phyloP scores from a whole-genome alignment of 2,113 vertebrate genomes.

The Motacilla alba region DNA sequence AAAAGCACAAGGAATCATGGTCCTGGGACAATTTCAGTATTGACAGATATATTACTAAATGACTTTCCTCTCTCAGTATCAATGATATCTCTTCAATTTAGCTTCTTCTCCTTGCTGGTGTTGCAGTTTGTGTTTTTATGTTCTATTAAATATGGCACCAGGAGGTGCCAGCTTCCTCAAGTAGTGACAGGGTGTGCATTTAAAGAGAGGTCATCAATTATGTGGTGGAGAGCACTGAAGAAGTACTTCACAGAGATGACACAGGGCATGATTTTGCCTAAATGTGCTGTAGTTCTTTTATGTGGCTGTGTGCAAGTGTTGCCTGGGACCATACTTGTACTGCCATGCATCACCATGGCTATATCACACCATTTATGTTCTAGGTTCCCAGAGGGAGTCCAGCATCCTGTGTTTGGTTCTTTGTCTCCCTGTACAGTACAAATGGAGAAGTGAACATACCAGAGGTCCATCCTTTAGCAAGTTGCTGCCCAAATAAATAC shows the following conservation, averaged over 20 bases:
- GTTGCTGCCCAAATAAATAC: background rate
- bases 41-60: background rate
- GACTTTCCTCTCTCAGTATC: background rate
- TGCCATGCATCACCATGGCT: fast-evolving
- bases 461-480: background rate
- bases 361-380: background rate
- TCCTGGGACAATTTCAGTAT: background rate
- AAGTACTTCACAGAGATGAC: background rate
- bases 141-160: background rate
- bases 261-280: background rate
- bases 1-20: background rate
- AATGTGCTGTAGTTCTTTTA: background rate
- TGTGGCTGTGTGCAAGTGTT: background rate
- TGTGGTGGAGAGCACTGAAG: background rate
- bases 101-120: background rate
- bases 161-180: background rate
- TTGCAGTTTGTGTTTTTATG: background rate
- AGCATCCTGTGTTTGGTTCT: background rate
- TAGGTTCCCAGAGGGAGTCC: background rate
- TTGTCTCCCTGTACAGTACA: background rate
- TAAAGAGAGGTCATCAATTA: background rate
- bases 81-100: background rate
- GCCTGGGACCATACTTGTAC: too few species aligned
- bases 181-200: fast-evolving
- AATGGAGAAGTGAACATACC: background rate